Conservation (phyloP, 2,113 vertebrate species). For the Himantopus leucocephalus region DNA sequence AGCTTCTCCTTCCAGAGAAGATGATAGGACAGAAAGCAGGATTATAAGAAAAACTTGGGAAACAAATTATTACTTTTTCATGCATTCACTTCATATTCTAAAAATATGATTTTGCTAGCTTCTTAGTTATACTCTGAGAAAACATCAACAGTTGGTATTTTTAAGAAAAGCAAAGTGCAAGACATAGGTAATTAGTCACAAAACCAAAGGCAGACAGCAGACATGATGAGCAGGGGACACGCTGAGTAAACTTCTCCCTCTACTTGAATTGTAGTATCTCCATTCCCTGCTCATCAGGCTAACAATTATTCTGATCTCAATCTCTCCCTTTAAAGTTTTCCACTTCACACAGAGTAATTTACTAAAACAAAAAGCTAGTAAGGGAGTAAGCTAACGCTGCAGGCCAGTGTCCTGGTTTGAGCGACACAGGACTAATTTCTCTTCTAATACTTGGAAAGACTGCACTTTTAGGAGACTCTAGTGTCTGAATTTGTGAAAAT, state of each 20-base stretch:
- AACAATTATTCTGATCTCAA: not conserved
- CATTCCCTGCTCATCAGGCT: not conserved
- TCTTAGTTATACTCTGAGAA: not conserved
- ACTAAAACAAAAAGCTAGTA: not conserved
- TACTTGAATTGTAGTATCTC: not conserved
- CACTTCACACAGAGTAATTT: not conserved
- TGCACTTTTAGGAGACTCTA: too few species aligned
- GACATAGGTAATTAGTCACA: not conserved
- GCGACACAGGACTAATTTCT: too few species aligned
- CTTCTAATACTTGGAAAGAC: too few species aligned
- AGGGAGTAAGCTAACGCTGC: not conserved
- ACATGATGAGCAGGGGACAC: not conserved
- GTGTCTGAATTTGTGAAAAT: too few species aligned
- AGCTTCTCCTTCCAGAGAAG: not conserved
- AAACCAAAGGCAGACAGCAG: not conserved
- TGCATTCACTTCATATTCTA: not conserved
- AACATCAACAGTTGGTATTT: not conserved
- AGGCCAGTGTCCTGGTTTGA: too few species aligned
- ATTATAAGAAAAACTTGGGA: not conserved
- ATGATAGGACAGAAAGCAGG: not conserved
- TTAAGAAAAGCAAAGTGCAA: not conserved
- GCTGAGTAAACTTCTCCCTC: not conserved
- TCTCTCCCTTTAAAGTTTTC: not conserved
- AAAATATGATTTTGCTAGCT: not conserved
- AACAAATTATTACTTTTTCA: not conserved